Evolutionary conservation across 2,113 vertebrate genomes (phyloP).

Genomic region (Leucopsar rothschildi): DNA sequence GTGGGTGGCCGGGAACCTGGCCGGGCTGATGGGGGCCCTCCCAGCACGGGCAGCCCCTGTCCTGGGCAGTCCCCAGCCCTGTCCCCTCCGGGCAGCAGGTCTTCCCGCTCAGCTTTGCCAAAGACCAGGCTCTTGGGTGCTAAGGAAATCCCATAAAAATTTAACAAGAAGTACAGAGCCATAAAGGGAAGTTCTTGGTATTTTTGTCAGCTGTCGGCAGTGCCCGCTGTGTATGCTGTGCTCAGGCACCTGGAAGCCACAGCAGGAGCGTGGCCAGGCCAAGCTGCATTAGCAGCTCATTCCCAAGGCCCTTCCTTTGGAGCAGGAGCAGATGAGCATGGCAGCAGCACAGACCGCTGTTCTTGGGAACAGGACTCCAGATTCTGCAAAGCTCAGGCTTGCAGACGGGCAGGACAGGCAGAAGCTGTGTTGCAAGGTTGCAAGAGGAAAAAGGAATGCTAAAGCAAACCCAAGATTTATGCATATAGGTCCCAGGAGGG

Average conservation of each 20-base stretch:
- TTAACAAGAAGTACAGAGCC: not conserved
- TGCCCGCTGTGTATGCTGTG: not conserved
- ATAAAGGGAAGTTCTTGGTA: not conserved
- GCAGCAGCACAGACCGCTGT: not conserved
- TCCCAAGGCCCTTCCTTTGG: not conserved
- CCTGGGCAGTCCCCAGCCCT: accelerated
- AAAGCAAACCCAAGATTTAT: slow-evolving; percentile 23
- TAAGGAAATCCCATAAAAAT: slow-evolving; percentile 28
- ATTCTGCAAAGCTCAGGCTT: not conserved
- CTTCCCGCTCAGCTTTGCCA: accelerated
- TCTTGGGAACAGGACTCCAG: not conserved
- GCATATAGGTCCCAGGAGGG: not conserved
- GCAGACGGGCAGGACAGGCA: not conserved
- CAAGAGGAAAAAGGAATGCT: not conserved
- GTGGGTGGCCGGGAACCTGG: not conserved
- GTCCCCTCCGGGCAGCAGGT: not conserved
- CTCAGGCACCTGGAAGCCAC: slow-evolving; percentile 8
- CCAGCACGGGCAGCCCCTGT: not conserved
- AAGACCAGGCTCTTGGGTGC: accelerated
- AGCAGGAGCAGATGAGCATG: not conserved
- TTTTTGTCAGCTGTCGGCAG: not conserved
- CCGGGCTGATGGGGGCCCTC: not conserved
- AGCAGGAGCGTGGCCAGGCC: not conserved
- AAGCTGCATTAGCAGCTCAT: not conserved
- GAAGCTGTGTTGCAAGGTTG: not conserved